phyloP scores from a whole-genome alignment of 1,140 invertebrate genomes.

The Pachypeltis micranthus region DNA sequence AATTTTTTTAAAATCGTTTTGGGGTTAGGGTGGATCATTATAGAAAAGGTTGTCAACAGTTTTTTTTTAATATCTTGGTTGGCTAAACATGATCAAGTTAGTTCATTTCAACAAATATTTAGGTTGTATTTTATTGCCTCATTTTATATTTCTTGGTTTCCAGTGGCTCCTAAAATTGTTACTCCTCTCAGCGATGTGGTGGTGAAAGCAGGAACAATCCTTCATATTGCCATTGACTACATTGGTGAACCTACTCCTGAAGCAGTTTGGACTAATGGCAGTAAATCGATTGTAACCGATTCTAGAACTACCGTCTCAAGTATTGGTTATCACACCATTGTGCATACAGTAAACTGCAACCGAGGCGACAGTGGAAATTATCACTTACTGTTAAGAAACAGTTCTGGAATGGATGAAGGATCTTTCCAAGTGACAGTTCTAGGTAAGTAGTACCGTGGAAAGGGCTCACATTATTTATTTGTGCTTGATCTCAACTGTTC shows the following conservation, averaged over 20 bases:
- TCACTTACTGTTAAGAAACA: slow-evolving; percentile 68
- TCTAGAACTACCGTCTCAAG: slow-evolving; percentile 75
- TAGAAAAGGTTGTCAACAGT: too few relatives aligned
- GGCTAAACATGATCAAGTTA: too few relatives aligned
- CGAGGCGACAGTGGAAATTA: slow-evolving; percentile 74
- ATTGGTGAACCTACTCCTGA: slow-evolving; percentile 81
- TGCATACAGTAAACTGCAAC: slow-evolving; percentile 81
- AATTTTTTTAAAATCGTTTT: too few relatives aligned
- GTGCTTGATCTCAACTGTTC: neutral
- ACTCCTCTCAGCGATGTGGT: slow-evolving; percentile 76
- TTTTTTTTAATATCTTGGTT: too few relatives aligned
- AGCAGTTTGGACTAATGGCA: slow-evolving; percentile 69
- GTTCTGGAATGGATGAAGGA: slow-evolving; percentile 78
- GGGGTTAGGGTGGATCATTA: too few relatives aligned
- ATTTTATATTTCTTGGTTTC: slow-evolving; percentile 29
- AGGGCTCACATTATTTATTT: slow-evolving; percentile 2
- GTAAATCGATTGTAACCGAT: slow-evolving; percentile 56
- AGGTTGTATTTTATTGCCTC: neutral
- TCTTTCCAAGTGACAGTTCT: slow-evolving; percentile 80
- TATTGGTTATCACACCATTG: slow-evolving; percentile 79
- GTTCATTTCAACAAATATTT: too few relatives aligned
- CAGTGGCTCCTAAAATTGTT: slow-evolving; percentile 82
- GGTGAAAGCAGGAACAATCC: slow-evolving; percentile 82
- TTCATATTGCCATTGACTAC: slow-evolving; percentile 86
- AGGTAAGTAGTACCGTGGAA: slow-evolving; percentile 39